Evolutionary conservation across 2,888 invertebrate species (phyloP), one percentile per base, ranked within the genome.

Genomic region (Cancer borealis): DNA sequence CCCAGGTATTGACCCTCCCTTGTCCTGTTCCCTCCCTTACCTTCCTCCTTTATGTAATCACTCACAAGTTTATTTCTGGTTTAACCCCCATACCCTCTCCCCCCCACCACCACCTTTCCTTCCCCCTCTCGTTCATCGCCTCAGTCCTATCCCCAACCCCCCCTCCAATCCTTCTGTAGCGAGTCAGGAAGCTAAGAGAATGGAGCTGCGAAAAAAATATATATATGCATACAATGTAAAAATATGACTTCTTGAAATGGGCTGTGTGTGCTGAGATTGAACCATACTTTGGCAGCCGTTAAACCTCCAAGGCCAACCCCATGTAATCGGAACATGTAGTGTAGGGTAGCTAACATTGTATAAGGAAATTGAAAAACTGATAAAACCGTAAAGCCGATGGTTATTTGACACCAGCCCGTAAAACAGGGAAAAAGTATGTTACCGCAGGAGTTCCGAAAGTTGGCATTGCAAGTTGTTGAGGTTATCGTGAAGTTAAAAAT

Each of bases 101-200:
- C 73, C 26, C 60, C 3, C 60, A 21, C 60, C 60, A 17, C 73
- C 26, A 79, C 26, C 73, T 10, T 10, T 10, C 8, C 73, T 8
- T 26, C 73, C 3, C 2, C 26, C 26, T 21, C 66, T 21, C 66
- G 5, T 66, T 66, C n/a, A 21, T 17, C 66, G 1, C 66, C 14
- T 66, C 66, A 66, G 17, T 66, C 84, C 12, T 39, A n/a, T 14
- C 84, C 30, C 39, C 84, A 30, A 84, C 84, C 39, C 84, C 84
- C 39, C 14, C 84, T 39, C 12, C 12, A 14, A 30, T 39, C 84
- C 84, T 84, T 84, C 84, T 84, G 84, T 84, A 84, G 30, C 30
- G n/a, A 84, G 84, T 84, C 84, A 84, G 84, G 84, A 84, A 39
- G 84, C 84, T 12, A 39, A 84, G 84, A 84, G 84, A 84, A 84